Percentiles rank a stretch among this genome's conserved stretches.
These are phyloP conservation scores for Drosophila seguyi DNA, from an alignment of 1,140 invertebrate genomes.

Conservation along the genomic window DNA sequence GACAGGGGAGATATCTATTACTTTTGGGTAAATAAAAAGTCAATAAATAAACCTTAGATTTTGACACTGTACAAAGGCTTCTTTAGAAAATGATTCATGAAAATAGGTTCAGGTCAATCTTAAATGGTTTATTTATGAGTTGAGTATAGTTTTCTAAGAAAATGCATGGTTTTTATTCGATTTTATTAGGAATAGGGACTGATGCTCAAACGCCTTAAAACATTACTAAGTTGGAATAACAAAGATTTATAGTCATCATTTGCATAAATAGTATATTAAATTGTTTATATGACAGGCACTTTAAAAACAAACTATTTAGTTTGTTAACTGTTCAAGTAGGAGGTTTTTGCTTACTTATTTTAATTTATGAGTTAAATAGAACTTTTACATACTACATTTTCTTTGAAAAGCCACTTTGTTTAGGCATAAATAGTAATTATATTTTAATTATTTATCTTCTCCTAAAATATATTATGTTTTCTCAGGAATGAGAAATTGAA, in stretches of 20 bases:
- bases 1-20: constrained; percentile 22
- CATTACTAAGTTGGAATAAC: neutral
- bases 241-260: neutral
- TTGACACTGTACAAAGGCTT: neutral
- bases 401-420: neutral
- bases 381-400: rapidly evolving
- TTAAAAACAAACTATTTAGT: neutral
- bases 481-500: neutral
- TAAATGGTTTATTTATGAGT: neutral
- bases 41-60: neutral
- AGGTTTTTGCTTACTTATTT: neutral
- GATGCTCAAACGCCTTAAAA: too few relatives aligned
- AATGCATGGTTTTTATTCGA: rapidly evolving
- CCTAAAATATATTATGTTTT: neutral
- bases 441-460: neutral
- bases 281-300: neutral
- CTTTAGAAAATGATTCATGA: neutral
- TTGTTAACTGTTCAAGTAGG: neutral
- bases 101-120: neutral
- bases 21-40: neutral
- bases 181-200: neutral
- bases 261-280: neutral
- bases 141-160: neutral
- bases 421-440: neutral
- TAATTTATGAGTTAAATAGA: neutral